Evolutionary conservation across 1,140 invertebrate genomes (phyloP), one percentile per base, ranked within the genome.

Genomic region (Metaphire vulgaris): DNA sequence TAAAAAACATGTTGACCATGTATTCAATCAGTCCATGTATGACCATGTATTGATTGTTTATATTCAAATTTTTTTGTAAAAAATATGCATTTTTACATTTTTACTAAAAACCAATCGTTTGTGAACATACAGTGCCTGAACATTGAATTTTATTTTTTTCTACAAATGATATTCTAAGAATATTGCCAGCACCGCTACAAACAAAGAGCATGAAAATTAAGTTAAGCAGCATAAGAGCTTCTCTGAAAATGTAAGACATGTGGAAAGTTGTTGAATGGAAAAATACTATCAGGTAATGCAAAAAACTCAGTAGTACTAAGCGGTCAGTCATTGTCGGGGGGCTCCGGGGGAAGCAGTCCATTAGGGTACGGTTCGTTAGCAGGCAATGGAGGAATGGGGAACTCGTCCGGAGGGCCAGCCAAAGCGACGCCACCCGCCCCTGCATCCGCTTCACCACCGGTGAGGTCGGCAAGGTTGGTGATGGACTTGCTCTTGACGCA

Each of bases 401-500:
- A 56, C 41, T 56, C 41, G 41, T 56, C 41, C 21, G 41, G 41
- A 21, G 41, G 41, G 6, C 6, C 41, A 56, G 41, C 41, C 41
- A 56, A 56, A 21, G 41, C 41, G 21, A 21, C 41, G 6, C 41
- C 41, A n/a, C n/a, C n/a, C 6, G 41, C 41, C 21, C 6, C 41
- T 12, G 41, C 41, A 56, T 6, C 41, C 21, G 6, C 41, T 56
- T 6, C 6, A 12, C 21, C 41, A 12, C 41, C 41, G 21, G 41
- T 56, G 41, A 56, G 41, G 41, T 56, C 41, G 41, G 41, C 41
- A 6, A 87, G 79, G 76, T 87, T 87, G 1, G 85, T 86, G 41
- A 86, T 84, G 29, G 85, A 87, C 76, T 87, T 86, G 69, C 83
- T 85, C 70, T 86, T 86, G 14, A 88, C 85, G 80, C 87, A 88